These are phyloP conservation scores for Drosophila novamexicana DNA, from an alignment of 1,140 invertebrate species.

Conservation along the genomic window DNA sequence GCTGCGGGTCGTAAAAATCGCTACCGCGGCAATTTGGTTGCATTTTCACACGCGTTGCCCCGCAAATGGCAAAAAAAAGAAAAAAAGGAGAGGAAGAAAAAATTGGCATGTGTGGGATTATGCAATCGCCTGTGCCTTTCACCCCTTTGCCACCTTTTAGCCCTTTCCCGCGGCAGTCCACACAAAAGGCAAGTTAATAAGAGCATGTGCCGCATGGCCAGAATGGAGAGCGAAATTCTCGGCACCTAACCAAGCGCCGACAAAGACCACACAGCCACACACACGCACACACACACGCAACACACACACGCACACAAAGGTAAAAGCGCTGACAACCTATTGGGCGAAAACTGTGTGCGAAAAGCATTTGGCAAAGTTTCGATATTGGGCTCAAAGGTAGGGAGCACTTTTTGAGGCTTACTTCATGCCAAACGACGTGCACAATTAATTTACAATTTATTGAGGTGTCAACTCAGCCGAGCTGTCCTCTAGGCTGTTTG, in stretches of 20 bases:
- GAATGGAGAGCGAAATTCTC: conserved; percentile 35
- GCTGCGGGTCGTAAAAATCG: conserved; percentile 28
- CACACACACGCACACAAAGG: conserved; percentile 13
- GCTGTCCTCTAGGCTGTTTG: not conserved
- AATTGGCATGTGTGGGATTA: conserved; percentile 43
- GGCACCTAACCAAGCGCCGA: conserved; percentile 5
- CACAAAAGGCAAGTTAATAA: conserved; percentile 72
- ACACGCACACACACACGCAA: not conserved
- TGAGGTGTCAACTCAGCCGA: conserved; percentile 7
- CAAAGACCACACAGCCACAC: conserved; percentile 1
- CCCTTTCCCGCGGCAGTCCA: conserved; percentile 4
- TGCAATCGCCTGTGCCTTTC: conserved; percentile 5
- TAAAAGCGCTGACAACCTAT: conserved; percentile 22
- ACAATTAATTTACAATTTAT: conserved; percentile 37
- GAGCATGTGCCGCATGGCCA: conserved; percentile 58
- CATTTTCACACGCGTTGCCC: conserved; percentile 46
- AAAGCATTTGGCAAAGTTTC: conserved; percentile 8
- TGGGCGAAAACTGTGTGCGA: not conserved
- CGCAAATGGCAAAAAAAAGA: conserved; percentile 23
- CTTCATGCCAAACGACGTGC: conserved; percentile 1
- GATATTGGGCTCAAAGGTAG: conserved; percentile 19
- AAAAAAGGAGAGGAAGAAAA: not conserved
- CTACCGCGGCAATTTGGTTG: conserved; percentile 54
- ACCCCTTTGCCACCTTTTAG: not conserved
- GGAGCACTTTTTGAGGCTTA: conserved; percentile 10